Base-by-base conservation (phyloP, 2,113 vertebrate species). In the Puffinus mauretanicus region DNA sequence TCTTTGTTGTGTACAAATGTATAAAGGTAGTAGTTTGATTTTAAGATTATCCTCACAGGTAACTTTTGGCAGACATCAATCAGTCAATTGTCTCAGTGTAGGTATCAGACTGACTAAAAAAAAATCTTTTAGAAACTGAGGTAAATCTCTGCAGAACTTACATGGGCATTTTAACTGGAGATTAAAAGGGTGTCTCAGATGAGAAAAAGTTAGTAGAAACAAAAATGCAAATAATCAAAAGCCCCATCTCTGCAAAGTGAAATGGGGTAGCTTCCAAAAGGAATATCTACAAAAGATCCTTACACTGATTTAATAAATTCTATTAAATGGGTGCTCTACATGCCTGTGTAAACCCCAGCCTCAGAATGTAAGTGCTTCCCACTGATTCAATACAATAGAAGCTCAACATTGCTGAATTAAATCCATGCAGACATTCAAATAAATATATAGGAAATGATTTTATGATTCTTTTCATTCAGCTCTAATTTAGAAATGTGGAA, bases 341-440 rank as follows among this genome's bases (percentile, higher is more conserved):
- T 58, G 71, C 20, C 54, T 80, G 69, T 93, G 49, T 91, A 94
- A 96, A 95, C 83, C 80, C 67, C 81, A 89, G 25, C 29, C 61
- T 27, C 42, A 79, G 58, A 92, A 84, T 36, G 21, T 70, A 90
- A 90, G 76, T 84, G 44, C 61, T 94, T 94, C 83, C 95, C 91
- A 94, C 82, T 91, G 80, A 67, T 52, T 82, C 81, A 86, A 16
- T 87, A 96, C 82, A 95, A 91, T 67, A 61, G 86, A 90, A 92
- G 52, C 30, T 88, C 76, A 93, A 79, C 26, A 79, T 62, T 57
- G 30, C 40, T 89, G 86, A 93, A 96, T 61, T 82, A 17, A 95
- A 93, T 91, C 78, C 83, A 80, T 87, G 62, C 54, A 91, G 64
- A 54, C 32, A 80, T 94, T 52, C 42, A 90, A 94, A 93, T 69